These are phyloP conservation scores for Eulithis testata DNA, from an alignment of 2,888 invertebrate species.

Conservation along the genomic window DNA sequence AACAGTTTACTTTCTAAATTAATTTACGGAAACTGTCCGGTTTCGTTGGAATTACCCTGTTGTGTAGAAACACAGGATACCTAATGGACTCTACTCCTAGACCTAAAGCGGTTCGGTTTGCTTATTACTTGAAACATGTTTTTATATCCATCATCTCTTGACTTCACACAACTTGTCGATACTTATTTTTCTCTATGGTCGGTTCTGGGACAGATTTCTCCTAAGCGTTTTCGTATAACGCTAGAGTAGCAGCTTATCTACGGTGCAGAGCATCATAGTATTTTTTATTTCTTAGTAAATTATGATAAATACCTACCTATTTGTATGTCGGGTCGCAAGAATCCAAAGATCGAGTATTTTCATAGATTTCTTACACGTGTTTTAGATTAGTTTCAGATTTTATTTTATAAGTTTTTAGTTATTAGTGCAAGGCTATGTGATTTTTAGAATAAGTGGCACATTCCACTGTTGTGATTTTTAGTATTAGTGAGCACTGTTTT, in stretches of 20 bases:
- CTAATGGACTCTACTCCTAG: too few species aligned
- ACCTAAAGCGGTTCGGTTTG: too few species aligned
- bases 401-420: slow-evolving; percentile 51
- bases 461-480: slow-evolving; percentile 81
- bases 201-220: too few species aligned
- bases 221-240: not conserved
- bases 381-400: slow-evolving; percentile 53
- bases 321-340: slow-evolving; percentile 54
- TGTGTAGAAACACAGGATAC: too few species aligned
- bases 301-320: slow-evolving; percentile 35
- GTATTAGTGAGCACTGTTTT: slow-evolving; percentile 60
- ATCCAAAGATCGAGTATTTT: slow-evolving; percentile 69
- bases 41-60: too few species aligned
- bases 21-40: too few species aligned
- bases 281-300: slow-evolving; percentile 8
- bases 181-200: too few species aligned
- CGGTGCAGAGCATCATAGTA: slow-evolving; percentile 5
- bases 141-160: too few species aligned
- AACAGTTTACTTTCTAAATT: too few species aligned
- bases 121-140: too few species aligned
- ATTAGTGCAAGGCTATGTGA: slow-evolving; percentile 75
- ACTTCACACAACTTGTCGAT: too few species aligned
- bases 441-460: slow-evolving; percentile 78
- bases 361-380: slow-evolving; percentile 52
- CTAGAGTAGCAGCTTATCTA: not conserved